These are phyloP conservation scores for Sprattus sprattus DNA, from an alignment of 2,113 vertebrate species.

Conservation along the genomic window DNA sequence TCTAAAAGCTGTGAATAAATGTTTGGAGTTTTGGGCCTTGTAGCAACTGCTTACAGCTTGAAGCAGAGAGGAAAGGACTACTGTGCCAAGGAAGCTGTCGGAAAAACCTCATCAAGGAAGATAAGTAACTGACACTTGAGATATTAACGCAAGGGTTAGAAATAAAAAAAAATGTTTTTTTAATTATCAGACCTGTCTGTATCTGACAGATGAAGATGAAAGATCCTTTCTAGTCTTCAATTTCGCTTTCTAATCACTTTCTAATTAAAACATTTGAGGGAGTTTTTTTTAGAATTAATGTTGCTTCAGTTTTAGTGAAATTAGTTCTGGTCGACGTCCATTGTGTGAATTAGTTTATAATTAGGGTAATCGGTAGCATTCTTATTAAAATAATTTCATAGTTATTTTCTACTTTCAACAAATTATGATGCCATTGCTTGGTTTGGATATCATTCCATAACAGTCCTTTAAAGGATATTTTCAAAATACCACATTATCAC, in stretches of 20 bases:
- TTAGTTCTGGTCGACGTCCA: not conserved
- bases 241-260: not conserved
- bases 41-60: not conserved
- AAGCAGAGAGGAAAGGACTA: not conserved
- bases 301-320: not conserved
- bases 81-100: not conserved
- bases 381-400: constrained; percentile 5
- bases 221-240: not conserved
- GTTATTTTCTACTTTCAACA: constrained; percentile 7
- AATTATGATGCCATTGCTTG: constrained; percentile 7
- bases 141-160: not conserved
- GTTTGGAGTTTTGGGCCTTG: not conserved
- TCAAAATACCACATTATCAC: not conserved
- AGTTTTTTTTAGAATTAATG: not conserved
- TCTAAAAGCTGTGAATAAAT: not conserved
- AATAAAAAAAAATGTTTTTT: not conserved
- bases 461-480: constrained; percentile 15
- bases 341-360: not conserved
- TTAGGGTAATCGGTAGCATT: constrained; percentile 5
- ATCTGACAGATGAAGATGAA: not conserved
- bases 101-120: not conserved
- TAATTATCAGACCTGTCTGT: not conserved
- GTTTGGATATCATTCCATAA: constrained; percentile 6
- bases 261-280: not conserved
- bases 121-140: not conserved